Evolutionary conservation across 2,113 vertebrate genomes (phyloP).

Genomic region (Cettia cetti): DNA sequence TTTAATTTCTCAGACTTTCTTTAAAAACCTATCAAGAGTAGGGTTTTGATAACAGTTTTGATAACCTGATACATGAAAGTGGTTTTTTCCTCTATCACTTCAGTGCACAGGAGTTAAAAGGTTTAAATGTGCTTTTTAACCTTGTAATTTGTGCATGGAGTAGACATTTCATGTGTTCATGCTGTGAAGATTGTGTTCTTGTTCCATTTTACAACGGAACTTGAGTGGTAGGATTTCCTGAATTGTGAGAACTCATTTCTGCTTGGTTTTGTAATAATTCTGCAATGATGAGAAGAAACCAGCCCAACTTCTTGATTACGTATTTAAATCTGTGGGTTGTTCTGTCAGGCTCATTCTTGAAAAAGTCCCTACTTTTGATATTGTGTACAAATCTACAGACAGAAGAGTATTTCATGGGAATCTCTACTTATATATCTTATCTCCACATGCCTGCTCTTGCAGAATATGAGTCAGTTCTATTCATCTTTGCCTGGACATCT

Average conservation of each 20-base stretch:
- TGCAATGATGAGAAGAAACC: neutral
- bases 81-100: neutral
- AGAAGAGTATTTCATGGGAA: neutral
- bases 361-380: neutral
- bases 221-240: neutral
- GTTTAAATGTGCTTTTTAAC: neutral
- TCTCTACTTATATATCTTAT: neutral
- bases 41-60: neutral
- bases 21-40: neutral
- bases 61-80: neutral
- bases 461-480: conserved; percentile 27
- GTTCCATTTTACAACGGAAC: neutral
- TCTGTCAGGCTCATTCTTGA: neutral
- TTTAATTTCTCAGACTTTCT: neutral
- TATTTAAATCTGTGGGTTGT: neutral
- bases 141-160: neutral
- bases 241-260: neutral
- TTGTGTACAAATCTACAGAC: neutral
- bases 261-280: neutral
- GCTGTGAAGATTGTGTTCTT: neutral
- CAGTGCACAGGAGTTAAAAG: neutral
- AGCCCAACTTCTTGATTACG: neutral
- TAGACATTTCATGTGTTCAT: neutral
- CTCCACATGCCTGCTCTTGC: neutral
- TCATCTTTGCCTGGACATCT: conserved; percentile 23